Percentiles rank a stretch among this genome's conserved stretches.
phyloP scores from a whole-genome alignment of 2,797 vertebrate genomes.

The Sylvia borin region DNA sequence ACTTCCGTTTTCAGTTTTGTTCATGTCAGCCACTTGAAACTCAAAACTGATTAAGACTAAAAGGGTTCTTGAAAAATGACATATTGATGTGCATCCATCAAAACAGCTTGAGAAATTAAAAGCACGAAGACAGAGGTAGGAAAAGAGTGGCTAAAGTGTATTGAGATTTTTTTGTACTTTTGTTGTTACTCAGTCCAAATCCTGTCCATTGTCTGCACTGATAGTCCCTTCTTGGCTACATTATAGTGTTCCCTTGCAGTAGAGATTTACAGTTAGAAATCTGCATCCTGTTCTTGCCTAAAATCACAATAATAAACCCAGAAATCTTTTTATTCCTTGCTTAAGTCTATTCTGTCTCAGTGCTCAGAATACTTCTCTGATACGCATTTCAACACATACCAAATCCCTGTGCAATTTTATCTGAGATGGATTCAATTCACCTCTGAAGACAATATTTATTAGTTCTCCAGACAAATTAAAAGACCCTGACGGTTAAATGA shows the following conservation, averaged over 20 bases:
- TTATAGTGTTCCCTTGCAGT: background rate
- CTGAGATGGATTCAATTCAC: background rate
- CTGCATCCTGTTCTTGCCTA: background rate
- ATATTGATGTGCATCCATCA: background rate
- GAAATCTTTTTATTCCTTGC: background rate
- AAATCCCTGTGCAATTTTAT: background rate
- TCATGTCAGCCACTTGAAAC: background rate
- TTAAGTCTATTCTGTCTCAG: background rate
- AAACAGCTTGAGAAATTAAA: background rate
- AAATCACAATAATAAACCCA: background rate
- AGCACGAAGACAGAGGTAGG: background rate
- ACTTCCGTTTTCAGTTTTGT: background rate
- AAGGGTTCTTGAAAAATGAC: background rate
- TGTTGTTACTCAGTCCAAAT: background rate
- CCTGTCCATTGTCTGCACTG: background rate
- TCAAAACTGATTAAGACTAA: background rate
- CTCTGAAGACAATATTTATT: slow-evolving; percentile 33
- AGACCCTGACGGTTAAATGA: slow-evolving; percentile 3
- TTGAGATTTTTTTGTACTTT: background rate
- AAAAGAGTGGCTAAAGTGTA: background rate
- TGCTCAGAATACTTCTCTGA: background rate
- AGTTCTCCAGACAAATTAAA: slow-evolving; percentile 38
- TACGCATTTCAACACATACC: rapidly evolving
- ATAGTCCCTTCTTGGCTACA: background rate
- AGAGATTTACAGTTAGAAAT: background rate